These are phyloP conservation scores for Callyntrura guangdongensis DNA, from an alignment of 2,888 invertebrate species.

Conservation along the genomic window DNA sequence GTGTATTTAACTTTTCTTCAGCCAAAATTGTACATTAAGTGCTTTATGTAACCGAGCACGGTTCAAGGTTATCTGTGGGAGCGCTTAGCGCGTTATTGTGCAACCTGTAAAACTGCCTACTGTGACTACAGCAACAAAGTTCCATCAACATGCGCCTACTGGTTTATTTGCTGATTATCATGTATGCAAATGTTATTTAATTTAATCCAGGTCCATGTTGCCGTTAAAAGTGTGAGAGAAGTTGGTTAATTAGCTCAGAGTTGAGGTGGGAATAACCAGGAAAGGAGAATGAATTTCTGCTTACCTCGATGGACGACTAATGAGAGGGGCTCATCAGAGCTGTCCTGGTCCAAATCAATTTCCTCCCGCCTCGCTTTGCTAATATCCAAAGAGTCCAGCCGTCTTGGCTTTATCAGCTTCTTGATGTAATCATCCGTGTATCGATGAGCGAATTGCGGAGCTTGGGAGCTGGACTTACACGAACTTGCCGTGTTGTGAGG, in stretches of 20 bases:
- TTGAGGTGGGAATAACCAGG: background rate
- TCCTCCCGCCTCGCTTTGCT: conserved; percentile 75
- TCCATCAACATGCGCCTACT: background rate
- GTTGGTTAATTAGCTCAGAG: background rate
- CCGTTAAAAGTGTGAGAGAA: conserved; percentile 2
- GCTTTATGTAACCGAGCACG: conserved; percentile 47
- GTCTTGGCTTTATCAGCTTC: conserved; percentile 77
- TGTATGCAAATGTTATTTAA: background rate
- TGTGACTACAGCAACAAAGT: background rate
- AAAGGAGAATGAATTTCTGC: conserved; percentile 24
- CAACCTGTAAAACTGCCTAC: conserved; percentile 17
- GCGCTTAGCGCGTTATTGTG: conserved; percentile 5
- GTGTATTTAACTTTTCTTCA: conserved; percentile 31
- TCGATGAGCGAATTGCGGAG: conserved; percentile 70
- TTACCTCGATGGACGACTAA: conserved; percentile 87
- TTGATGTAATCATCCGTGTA: conserved; percentile 75
- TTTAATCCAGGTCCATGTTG: conserved; percentile 34
- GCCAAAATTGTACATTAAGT: conserved; percentile 36
- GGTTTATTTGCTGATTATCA: conserved; percentile 6
- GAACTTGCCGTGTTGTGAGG: conserved; percentile 50
- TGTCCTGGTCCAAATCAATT: conserved; percentile 80
- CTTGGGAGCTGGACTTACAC: conserved; percentile 67
- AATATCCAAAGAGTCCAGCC: conserved; percentile 76
- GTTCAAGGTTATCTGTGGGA: conserved; percentile 64
- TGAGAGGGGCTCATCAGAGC: conserved; percentile 86